A percentile compares a stretch with the other conserved stretches of the same genome.
Evolutionary conservation across 2,797 vertebrate genomes (phyloP).

Genomic region (Yasuhikotakia modesta): DNA sequence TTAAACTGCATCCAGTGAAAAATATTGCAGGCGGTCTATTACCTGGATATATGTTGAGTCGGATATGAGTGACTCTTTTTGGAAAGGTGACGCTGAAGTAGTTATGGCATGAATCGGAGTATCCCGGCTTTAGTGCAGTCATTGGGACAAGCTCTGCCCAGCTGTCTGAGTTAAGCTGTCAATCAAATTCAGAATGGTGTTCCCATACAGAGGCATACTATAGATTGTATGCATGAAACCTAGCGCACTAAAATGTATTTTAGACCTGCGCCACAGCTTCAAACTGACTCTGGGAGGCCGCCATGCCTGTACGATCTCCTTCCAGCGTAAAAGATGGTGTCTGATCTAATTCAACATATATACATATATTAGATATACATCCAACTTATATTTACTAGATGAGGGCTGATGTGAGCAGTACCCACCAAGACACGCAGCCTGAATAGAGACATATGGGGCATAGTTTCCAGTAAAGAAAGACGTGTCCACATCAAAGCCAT

Average conservation of each 20-base stretch:
- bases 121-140: slow-evolving; percentile 75
- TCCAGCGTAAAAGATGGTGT: slow-evolving; percentile 64
- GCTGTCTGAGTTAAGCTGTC: slow-evolving; percentile 74
- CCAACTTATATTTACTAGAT: neutral
- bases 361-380: slow-evolving; percentile 13
- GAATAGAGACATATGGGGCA: slow-evolving; percentile 72
- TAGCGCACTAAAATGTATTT: neutral
- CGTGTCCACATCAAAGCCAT: slow-evolving; percentile 78
- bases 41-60: slow-evolving; percentile 88
- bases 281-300: slow-evolving; percentile 74
- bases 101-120: slow-evolving; percentile 76
- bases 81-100: slow-evolving; percentile 73
- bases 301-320: slow-evolving; percentile 75
- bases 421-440: slow-evolving; percentile 73
- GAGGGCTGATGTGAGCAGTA: neutral
- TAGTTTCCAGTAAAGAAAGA: slow-evolving; percentile 81
- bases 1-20: slow-evolving; percentile 1
- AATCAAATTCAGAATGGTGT: slow-evolving; percentile 40
- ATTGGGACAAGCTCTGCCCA: slow-evolving; percentile 78
- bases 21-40: slow-evolving; percentile 8
- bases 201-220: neutral
- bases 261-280: slow-evolving; percentile 72
- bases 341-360: slow-evolving; percentile 66
- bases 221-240: slow-evolving; percentile 15
- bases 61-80: slow-evolving; percentile 81